Base-by-base conservation (phyloP, 2,113 vertebrate species). In the Barnardius zonarius region DNA sequence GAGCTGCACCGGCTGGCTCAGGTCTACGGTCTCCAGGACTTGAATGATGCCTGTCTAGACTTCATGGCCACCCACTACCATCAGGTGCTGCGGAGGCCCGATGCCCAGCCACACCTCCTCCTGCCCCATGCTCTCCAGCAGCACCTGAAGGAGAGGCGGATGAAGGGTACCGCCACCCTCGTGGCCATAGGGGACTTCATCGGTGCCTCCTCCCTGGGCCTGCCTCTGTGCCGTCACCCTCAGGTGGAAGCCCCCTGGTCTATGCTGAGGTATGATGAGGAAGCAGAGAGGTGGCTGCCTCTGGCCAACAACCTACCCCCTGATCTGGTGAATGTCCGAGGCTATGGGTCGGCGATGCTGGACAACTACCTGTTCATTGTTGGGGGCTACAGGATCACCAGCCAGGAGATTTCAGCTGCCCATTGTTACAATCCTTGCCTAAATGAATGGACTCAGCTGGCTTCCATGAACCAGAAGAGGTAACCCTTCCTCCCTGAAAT, bases 401-500 rank as follows among this genome's bases (percentile, higher is more conserved):
- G 98, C 91, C 99, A 99, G 97, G 99, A 99, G 97, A 99, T 99
- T 66, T 98, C 99, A 0, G 99, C 98, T 0, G 98, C 98, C 16
- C 99, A 99, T 62, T 99, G 99, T 86, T 99, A 99, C 98, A 99
- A 99, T 95, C 99, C 99, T 72, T 98, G 98, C 91, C 98, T 98
- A 78, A 99, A 99, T 2, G 99, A 99, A 82, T 99, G 99, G 99
- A 98, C 97, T 90, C 98, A 98, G 76, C 97, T 99, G 92, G 98
- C 99, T 5, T 98, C 99, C 2, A 98, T 99, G 97, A 99, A 99
- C 98, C 99, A 99, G 97, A 99, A 99, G 96, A 99, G 99, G 99
- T 99, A 98, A 98, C 88, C 37, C 23, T 35, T 46, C 30, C 44
- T 75, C 81, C 10, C 66, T 18, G 43, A 33, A 44, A 10, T 37